Base-by-base conservation (phyloP, 2,888 invertebrate genomes). In the Therioaphis trifolii region DNA sequence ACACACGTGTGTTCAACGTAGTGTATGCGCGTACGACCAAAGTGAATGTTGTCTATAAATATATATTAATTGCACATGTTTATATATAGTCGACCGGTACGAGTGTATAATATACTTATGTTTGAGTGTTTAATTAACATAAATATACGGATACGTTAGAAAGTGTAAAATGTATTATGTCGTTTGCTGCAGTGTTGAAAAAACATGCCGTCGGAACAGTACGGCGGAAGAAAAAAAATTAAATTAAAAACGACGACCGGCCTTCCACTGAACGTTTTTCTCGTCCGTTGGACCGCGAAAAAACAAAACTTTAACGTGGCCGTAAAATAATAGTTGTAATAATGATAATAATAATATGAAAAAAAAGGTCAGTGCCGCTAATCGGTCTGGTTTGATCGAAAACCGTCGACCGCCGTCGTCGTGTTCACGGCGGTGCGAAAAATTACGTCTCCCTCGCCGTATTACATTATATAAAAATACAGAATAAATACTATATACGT, bases 261-360 rank as follows among this genome's bases (percentile, higher is more conserved):
- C 15, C 29, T 5, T 11, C 27, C 2, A 49, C 27, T 4, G 15
- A 52, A 69, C 78, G 40, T 55, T 69, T 79, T 79, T 79, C 69
- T 55, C n/a, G 78, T 79, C 55, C 55, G 55, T 24, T 69, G 68
- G 55, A 79, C 78, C 27, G 78, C 18, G 9, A 69, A 69, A 63
- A n/a, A n/a, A n/a, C n/a, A n/a, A n/a, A 69, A 69, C 78, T 78
- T 55, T 55, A 40, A 43, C 21, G 29, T 15, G 46, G 18, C 18
- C 21, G 35, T 15, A 49, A 24, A 11, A 15, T 5, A 46, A 46
- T 12, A 35, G 35, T 35, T 5, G 7, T 35, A 35, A 35, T 35
- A 35, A 35, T 35, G 7, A 35, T 35, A 35, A 35, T 35, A 35
- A 35, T 5, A 35, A 7, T 35, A 35, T 35, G 35, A 18, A 61